Conservation (phyloP, 2,888 invertebrate genomes). For the Conomelus anceps region DNA sequence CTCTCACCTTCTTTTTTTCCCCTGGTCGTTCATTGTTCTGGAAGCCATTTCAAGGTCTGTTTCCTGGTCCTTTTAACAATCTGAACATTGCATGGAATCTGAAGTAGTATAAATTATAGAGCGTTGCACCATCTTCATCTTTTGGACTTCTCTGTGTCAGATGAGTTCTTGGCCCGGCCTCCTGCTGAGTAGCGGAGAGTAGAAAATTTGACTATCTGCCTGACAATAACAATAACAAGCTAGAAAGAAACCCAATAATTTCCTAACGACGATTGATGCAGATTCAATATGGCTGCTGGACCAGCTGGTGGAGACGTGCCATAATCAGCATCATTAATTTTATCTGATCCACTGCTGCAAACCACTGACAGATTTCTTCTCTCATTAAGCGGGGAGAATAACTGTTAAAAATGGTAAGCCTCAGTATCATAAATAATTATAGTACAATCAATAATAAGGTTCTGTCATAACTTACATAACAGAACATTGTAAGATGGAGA, state of each 20-base stretch:
- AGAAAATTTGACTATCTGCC: background rate
- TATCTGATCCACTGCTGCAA: background rate
- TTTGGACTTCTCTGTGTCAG: background rate
- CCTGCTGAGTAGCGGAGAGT: background rate
- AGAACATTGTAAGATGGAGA: too few relatives aligned
- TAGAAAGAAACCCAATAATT: background rate
- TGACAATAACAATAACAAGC: background rate
- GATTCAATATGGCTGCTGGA: background rate
- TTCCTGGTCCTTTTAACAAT: background rate
- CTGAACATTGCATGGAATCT: background rate
- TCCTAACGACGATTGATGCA: background rate
- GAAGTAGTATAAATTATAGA: background rate
- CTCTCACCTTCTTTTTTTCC: background rate
- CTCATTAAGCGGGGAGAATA: too few relatives aligned
- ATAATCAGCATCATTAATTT: background rate
- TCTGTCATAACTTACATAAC: too few relatives aligned
- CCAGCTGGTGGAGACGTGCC: background rate
- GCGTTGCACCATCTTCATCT: background rate
- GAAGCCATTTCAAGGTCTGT: background rate
- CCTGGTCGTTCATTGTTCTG: background rate
- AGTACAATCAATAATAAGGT: too few relatives aligned
- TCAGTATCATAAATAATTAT: too few relatives aligned
- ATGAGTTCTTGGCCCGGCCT: background rate
- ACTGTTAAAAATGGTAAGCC: too few relatives aligned
- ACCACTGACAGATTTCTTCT: background rate